Evolutionary conservation across 2,113 vertebrate species (phyloP), one percentile per base, ranked within the genome.

Genomic region (Bubo scandiacus): DNA sequence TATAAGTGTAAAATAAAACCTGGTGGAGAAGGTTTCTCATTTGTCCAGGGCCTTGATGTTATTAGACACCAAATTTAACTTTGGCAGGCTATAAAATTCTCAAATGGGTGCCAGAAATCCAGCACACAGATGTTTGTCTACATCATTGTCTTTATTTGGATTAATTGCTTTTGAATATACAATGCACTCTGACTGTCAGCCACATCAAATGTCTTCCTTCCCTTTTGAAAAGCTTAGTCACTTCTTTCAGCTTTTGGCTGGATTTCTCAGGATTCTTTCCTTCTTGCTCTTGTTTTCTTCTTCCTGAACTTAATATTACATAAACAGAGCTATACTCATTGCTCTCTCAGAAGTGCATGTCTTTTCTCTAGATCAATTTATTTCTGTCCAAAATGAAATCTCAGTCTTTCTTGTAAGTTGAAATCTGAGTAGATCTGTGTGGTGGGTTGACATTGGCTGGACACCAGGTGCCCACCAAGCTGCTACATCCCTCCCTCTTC

Each of bases 401-500:
- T 74, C 38, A 66, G 3, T 3, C 26, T 71, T 62, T 51, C 27
- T 47, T 30, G 5, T 49, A 40, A 70, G 4, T 71, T 62, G 58
- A 88, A 85, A 57, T 51, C 32, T 42, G 81, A 1, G 0, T 15
- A 49, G 22, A 20, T 58, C 81, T 58, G 7, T n/a, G 3, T 42
- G 11, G n/a, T 70, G 36, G 11, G 9, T 22, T 65, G 32, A 55
- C 6, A 6, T 63, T 52, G 25, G 6, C 42, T 86, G 29, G 12
- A 11, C 15, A 77, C 4, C 43, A 54, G 9, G 9, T 77, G 15
- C 21, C 26, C 10, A 54, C 14, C 29, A 77, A 47, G 30, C 12
- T 1, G 0, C 2, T 45, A 16, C 51, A 23, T 52, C 23, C 43
- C 29, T 38, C 22, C 1, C 1, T 5, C 4, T 80, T 67, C 12